A percentile compares a stretch with the other conserved stretches of the same genome.
Conservation (phyloP, 2,797 vertebrate genomes). For the Scleropages formosus region DNA sequence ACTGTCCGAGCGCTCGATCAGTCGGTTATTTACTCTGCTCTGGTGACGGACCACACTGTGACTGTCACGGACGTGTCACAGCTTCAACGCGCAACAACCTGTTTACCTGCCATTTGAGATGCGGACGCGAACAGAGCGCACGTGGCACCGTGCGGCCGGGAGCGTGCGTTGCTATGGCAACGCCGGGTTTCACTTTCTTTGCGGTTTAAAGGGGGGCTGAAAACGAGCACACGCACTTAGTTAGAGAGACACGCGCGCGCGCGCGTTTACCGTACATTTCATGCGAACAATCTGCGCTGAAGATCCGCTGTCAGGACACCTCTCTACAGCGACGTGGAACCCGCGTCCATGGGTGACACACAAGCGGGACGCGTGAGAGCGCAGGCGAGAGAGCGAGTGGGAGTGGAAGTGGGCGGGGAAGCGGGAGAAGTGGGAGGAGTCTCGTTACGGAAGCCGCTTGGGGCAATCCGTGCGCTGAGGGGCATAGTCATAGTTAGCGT, state of each 20-base stretch:
- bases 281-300: neutral
- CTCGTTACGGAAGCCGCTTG: constrained; percentile 42
- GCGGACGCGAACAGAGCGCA: neutral
- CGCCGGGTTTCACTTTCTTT: constrained; percentile 40
- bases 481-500: no score
- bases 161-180: constrained; percentile 63
- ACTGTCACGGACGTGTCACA: no score
- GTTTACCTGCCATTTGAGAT: neutral
- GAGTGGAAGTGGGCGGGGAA: no score
- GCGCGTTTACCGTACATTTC: constrained; percentile 37
- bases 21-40: neutral
- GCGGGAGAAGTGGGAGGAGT: no score
- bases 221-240: neutral
- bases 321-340: neutral
- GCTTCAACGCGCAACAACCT: no score
- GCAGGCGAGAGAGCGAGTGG: no score
- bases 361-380: no score
- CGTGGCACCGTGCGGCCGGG: constrained; percentile 19
- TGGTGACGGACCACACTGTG: no score
- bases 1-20: neutral
- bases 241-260: neutral
- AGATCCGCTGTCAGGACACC: neutral
- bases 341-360: constrained; percentile 11
- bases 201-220: no score
- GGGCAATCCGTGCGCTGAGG: constrained; percentile 36